Evolutionary conservation across 2,113 vertebrate genomes (phyloP).

Genomic region (Ammodytes marinus): DNA sequence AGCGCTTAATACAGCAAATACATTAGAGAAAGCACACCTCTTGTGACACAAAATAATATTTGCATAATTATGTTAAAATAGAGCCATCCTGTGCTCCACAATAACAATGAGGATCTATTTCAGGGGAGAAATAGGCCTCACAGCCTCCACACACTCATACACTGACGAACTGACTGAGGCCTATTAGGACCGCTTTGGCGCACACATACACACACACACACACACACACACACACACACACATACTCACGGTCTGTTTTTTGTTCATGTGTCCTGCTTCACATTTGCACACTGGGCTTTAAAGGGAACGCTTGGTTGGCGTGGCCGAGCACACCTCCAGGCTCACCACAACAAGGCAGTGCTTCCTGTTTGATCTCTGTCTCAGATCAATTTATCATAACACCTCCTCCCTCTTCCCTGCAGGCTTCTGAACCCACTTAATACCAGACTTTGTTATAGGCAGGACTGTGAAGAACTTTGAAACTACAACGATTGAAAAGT

Average conservation of each 20-base stretch:
- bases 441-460: conserved; percentile 27
- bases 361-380: conserved; percentile 47
- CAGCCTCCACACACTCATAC: background rate
- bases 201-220: conserved; percentile 10
- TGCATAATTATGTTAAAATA: conserved; percentile 51
- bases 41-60: conserved; percentile 49
- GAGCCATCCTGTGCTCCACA: conserved; percentile 8
- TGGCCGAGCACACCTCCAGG: conserved; percentile 23
- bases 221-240: conserved; percentile 18
- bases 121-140: background rate
- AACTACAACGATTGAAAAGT: background rate
- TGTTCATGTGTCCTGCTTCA: conserved; percentile 20
- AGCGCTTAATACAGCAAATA: conserved; percentile 38
- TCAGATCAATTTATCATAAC: conserved; percentile 46
- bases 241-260: background rate
- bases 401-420: conserved; percentile 32
- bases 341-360: conserved; percentile 35
- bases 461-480: background rate
- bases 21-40: conserved; percentile 34
- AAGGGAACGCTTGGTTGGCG: conserved; percentile 13
- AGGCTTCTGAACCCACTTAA: conserved; percentile 1
- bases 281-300: conserved; percentile 22
- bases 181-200: background rate
- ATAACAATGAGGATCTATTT: conserved; percentile 32
- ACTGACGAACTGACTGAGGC: background rate